Evolutionary conservation across 2,888 invertebrate genomes (phyloP).

Genomic region (Trichopoda pennipes): DNA sequence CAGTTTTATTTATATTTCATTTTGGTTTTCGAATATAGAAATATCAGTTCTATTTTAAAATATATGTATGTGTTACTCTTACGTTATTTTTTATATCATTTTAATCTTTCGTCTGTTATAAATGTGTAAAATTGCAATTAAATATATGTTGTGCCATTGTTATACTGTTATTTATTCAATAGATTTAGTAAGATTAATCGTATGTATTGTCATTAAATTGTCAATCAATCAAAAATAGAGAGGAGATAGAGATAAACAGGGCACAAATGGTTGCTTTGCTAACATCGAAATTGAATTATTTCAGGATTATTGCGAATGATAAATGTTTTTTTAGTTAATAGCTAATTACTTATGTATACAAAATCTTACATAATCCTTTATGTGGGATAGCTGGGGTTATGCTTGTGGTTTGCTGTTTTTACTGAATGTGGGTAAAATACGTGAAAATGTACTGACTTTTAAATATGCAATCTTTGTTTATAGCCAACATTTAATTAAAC

Average conservation of each 20-base stretch:
- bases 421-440: neutral
- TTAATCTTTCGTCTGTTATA: neutral
- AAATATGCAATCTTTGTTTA: too few species aligned
- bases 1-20: too few species aligned
- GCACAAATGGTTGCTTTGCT: neutral
- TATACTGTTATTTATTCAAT: conserved; percentile 11
- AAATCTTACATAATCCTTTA: neutral
- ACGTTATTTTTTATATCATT: too few species aligned
- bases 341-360: neutral
- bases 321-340: neutral
- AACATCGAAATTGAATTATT: neutral
- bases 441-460: too few species aligned
- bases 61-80: too few species aligned
- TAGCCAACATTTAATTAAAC: too few species aligned
- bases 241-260: neutral
- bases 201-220: neutral
- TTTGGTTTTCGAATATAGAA: too few species aligned
- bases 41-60: too few species aligned
- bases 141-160: neutral
- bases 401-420: neutral
- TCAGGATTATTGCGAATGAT: neutral
- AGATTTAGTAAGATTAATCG: conserved; percentile 17
- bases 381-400: neutral
- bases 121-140: neutral
- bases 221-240: neutral